Percentiles rank a stretch among this genome's conserved stretches.
Conservation (phyloP, 2,888 invertebrate genomes). For the Stenoptilia bipunctidactyla region DNA sequence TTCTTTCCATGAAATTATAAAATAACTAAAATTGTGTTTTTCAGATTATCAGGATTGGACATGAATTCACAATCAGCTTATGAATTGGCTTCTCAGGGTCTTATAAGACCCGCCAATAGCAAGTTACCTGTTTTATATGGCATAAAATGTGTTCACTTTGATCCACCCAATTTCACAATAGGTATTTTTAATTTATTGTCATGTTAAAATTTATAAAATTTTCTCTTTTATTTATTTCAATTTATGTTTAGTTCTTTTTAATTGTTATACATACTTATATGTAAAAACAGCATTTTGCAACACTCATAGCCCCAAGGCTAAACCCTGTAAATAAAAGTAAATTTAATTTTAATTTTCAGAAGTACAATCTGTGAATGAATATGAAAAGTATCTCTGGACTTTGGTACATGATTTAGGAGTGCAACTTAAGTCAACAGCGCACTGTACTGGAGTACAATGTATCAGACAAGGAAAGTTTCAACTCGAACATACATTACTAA, state of each 20-base stretch:
- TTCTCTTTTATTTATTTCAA: not conserved
- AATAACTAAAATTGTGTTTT: constrained; percentile 19
- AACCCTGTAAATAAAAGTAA: not conserved
- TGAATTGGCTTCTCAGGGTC: constrained; percentile 86
- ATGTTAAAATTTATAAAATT: not conserved
- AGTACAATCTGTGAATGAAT: constrained; percentile 89
- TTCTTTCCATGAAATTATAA: not conserved
- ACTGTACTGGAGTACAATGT: constrained; percentile 84
- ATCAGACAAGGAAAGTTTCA: constrained; percentile 87
- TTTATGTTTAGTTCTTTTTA: not conserved
- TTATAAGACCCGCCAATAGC: constrained; percentile 79
- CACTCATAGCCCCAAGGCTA: not conserved
- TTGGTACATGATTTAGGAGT: constrained; percentile 89
- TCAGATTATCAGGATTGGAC: constrained; percentile 81
- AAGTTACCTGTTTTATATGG: constrained; percentile 86
- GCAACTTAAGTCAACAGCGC: constrained; percentile 82
- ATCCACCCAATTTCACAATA: constrained; percentile 86
- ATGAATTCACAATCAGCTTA: constrained; percentile 90
- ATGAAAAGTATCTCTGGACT: constrained; percentile 79
- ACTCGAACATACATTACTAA: constrained; percentile 79
- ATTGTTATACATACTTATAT: not conserved
- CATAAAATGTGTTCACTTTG: constrained; percentile 85
- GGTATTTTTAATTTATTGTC: constrained; percentile 58
- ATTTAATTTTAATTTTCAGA: constrained; percentile 76
- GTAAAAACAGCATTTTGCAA: not conserved